These are phyloP conservation scores for Thamnaconus septentrionalis DNA, from an alignment of 2,113 vertebrate species.

Conservation along the genomic window DNA sequence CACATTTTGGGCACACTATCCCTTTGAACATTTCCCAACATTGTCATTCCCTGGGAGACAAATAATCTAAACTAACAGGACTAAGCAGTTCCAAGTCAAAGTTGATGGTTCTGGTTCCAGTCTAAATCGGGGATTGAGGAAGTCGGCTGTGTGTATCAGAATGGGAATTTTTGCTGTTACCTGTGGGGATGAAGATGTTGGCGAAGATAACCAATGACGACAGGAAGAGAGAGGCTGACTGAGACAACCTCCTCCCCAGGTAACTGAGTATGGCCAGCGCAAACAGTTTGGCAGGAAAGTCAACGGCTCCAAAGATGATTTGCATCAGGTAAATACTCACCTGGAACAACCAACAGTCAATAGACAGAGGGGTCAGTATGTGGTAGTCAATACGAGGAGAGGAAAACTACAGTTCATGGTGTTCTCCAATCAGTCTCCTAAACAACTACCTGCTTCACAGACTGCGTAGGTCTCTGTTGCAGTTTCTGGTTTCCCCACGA, in stretches of 20 bases:
- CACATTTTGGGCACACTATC: too few relatives aligned
- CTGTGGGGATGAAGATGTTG: slow-evolving; percentile 84
- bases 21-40: too few relatives aligned
- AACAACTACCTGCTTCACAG: too few relatives aligned
- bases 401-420: too few relatives aligned
- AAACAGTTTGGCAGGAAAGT: slow-evolving; percentile 86
- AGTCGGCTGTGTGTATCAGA: neutral
- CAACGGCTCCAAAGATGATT: slow-evolving; percentile 86
- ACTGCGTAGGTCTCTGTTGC: too few relatives aligned
- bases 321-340: slow-evolving; percentile 90
- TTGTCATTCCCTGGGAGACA: too few relatives aligned
- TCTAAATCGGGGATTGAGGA: too few relatives aligned
- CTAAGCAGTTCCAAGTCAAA: too few relatives aligned
- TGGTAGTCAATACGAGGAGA: neutral
- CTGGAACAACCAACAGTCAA: slow-evolving; percentile 40
- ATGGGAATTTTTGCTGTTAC: slow-evolving; percentile 60
- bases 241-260: slow-evolving; percentile 81
- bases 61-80: too few relatives aligned
- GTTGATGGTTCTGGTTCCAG: too few relatives aligned
- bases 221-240: slow-evolving; percentile 72
- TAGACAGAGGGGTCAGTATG: neutral
- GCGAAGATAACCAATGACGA: slow-evolving; percentile 75
- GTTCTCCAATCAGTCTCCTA: too few relatives aligned
- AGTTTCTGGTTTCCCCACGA: too few relatives aligned
- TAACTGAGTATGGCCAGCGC: slow-evolving; percentile 78